Evolutionary conservation across 2,113 vertebrate species (phyloP).

Genomic region (Prietella phreatophila): DNA sequence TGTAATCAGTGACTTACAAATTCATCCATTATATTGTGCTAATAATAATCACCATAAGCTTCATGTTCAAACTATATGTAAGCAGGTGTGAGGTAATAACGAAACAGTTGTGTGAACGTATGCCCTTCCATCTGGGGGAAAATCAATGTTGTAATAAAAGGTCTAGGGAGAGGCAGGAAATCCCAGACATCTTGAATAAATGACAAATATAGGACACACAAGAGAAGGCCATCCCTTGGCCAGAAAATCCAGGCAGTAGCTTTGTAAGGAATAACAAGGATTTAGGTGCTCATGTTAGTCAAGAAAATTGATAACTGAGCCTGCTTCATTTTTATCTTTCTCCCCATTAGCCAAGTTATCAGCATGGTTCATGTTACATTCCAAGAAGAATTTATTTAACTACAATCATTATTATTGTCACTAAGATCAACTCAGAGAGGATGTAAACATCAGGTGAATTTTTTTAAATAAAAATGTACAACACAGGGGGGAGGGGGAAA

Average conservation of each 20-base stretch:
- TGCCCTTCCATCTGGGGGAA: constrained; percentile 26
- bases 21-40: not conserved
- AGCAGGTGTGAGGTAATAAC: constrained; percentile 3
- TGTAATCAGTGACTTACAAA: constrained; percentile 10
- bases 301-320: constrained; percentile 10
- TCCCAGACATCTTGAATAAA: constrained; percentile 16
- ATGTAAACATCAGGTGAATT: constrained; percentile 37
- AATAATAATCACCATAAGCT: constrained; percentile 14
- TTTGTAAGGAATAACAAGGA: not conserved
- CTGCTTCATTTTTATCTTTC: not conserved
- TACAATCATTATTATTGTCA: constrained; percentile 13
- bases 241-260: not conserved
- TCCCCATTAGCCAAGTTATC: not conserved
- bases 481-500: not conserved
- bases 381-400: constrained; percentile 40
- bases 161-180: not conserved
- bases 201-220: not conserved
- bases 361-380: constrained; percentile 47
- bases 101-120: constrained; percentile 15
- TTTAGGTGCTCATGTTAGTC: not conserved
- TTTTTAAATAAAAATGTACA: not conserved
- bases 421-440: constrained; percentile 16
- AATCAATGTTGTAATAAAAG: not conserved
- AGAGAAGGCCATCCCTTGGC: not conserved
- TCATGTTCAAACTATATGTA: constrained; percentile 7